A percentile compares a stretch with the other conserved stretches of the same genome.
Conservation (phyloP, 2,888 invertebrate genomes). For the Lithophane semibrunnea region DNA sequence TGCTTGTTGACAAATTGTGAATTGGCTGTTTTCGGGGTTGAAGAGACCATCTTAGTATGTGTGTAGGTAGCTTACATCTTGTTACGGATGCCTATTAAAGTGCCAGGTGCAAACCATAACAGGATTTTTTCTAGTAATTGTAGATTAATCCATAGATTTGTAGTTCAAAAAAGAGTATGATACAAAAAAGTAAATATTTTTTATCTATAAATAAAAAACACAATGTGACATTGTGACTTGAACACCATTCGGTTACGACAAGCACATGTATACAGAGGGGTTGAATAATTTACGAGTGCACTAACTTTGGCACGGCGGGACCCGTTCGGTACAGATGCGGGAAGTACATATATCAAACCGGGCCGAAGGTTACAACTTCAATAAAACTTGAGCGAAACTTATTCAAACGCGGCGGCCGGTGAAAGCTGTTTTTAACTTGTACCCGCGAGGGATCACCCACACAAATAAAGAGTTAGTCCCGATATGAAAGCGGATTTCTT, state of each 20-base stretch:
- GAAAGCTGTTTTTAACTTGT: conserved; percentile 89
- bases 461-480: conserved; percentile 88
- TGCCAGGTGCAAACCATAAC: too few relatives aligned
- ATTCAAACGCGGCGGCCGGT: conserved; percentile 83
- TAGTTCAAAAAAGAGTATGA: background rate
- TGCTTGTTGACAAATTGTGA: conserved; percentile 23
- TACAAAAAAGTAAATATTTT: background rate
- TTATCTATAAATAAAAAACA: conserved; percentile 66
- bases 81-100: background rate
- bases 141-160: background rate
- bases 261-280: conserved; percentile 81
- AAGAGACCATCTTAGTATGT: background rate
- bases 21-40: conserved; percentile 15
- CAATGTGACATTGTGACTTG: conserved; percentile 75
- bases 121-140: background rate
- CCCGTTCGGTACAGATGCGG: conserved; percentile 79
- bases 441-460: conserved; percentile 83
- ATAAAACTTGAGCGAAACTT: conserved; percentile 81
- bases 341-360: conserved; percentile 86
- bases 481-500: conserved; percentile 81
- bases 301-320: conserved; percentile 83
- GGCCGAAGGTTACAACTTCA: conserved; percentile 84
- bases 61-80: background rate
- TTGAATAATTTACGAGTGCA: conserved; percentile 89
- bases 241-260: conserved; percentile 80